A percentile compares a stretch with the other conserved stretches of the same genome.
Evolutionary conservation across 2,888 invertebrate species (phyloP).

Genomic region (Dromius quadrimaculatus): DNA sequence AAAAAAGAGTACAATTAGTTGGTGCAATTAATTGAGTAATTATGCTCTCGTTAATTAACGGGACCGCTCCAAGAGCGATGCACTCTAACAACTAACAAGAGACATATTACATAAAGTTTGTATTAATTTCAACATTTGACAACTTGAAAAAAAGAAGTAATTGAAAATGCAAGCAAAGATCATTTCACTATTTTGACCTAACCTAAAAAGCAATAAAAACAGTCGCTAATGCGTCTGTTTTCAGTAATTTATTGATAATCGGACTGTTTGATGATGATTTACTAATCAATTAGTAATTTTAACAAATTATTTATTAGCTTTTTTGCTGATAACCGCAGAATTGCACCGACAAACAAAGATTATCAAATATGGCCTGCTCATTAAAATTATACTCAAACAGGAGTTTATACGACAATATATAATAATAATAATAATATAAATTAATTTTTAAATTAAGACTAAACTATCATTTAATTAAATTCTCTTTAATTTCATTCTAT

Average conservation of each 20-base stretch:
- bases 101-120: neutral
- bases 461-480: conserved; percentile 25
- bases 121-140: neutral
- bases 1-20: conserved; percentile 47
- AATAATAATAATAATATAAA: conserved; percentile 10
- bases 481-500: conserved; percentile 20
- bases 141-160: too few relatives aligned
- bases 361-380: neutral
- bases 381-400: neutral
- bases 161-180: too few relatives aligned
- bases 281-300: conserved; percentile 15
- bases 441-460: conserved; percentile 22
- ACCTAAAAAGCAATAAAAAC: conserved; percentile 3
- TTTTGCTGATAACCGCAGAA: conserved; percentile 3
- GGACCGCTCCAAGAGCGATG: neutral
- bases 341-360: conserved; percentile 8
- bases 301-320: conserved; percentile 15
- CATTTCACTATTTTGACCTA: too few relatives aligned
- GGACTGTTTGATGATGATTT: conserved; percentile 19
- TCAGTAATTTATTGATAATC: neutral
- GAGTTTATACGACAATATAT: neutral
- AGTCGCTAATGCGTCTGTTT: neutral
- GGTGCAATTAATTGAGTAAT: conserved; percentile 47
- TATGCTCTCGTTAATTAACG: conserved; percentile 41
- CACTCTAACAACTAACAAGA: too few relatives aligned